phyloP scores from a whole-genome alignment of 2,113 vertebrate species.

The western clawed frog (Xenopus tropicalis) region DNA sequence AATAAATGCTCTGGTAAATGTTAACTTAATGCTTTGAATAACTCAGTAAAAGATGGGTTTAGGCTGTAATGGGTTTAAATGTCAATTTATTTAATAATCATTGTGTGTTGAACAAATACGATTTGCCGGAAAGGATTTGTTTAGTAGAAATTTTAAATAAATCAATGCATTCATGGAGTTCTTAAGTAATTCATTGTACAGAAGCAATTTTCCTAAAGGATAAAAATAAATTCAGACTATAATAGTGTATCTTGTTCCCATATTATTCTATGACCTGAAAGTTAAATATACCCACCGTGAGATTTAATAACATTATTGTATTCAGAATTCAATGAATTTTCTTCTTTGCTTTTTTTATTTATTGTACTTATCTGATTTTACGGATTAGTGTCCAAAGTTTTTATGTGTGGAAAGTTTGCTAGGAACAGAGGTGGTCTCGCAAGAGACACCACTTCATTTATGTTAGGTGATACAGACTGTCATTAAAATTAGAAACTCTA shows the following conservation, averaged over 20 bases:
- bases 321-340: conserved; percentile 20
- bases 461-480: too few species aligned
- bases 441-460: too few species aligned
- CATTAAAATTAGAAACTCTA: too few species aligned
- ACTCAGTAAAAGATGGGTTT: conserved; percentile 80
- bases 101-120: conserved; percentile 76
- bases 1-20: conserved; percentile 78
- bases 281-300: conserved; percentile 40
- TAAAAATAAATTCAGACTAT: conserved; percentile 39
- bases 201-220: conserved; percentile 43
- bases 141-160: conserved; percentile 79
- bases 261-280: conserved; percentile 44
- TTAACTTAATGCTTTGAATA: conserved; percentile 81
- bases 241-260: conserved; percentile 34
- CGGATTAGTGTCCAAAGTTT: too few species aligned
- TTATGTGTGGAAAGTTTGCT: too few species aligned
- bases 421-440: too few species aligned
- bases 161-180: conserved; percentile 73
- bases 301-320: conserved; percentile 29
- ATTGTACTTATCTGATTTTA: background rate
- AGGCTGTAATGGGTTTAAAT: conserved; percentile 80
- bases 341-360: background rate
- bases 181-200: conserved; percentile 66
- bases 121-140: conserved; percentile 76
- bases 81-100: conserved; percentile 84